A percentile compares a stretch with the other conserved stretches of the same genome.
These are phyloP conservation scores for Piaya cayana DNA, from an alignment of 2,113 vertebrate genomes.

Conservation along the genomic window DNA sequence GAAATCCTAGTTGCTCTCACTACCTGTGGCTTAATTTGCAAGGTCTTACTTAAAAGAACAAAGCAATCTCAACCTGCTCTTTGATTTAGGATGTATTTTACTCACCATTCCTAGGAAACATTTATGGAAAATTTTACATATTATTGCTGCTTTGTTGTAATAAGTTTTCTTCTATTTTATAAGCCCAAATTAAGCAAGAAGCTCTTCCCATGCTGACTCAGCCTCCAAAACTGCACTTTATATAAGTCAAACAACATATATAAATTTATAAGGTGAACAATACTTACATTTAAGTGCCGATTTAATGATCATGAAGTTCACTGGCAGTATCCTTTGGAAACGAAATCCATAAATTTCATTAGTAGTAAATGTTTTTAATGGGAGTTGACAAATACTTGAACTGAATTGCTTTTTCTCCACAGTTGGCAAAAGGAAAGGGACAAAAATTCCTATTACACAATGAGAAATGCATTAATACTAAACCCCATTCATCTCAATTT, in stretches of 20 bases:
- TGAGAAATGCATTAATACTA: slow-evolving; percentile 81
- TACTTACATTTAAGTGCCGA: slow-evolving; percentile 84
- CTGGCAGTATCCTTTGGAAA: slow-evolving; percentile 93
- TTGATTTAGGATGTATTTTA: background rate
- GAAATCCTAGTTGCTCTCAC: background rate
- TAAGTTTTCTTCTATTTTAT: slow-evolving; percentile 60
- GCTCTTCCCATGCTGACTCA: slow-evolving; percentile 66
- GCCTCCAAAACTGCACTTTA: slow-evolving; percentile 66
- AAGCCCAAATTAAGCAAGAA: slow-evolving; percentile 49
- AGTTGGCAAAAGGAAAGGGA: slow-evolving; percentile 82
- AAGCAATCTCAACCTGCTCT: background rate
- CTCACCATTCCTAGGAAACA: background rate
- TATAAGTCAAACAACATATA: slow-evolving; percentile 65
- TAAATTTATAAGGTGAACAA: slow-evolving; percentile 89
- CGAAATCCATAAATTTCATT: slow-evolving; percentile 91
- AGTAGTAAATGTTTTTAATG: slow-evolving; percentile 96
- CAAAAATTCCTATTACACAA: slow-evolving; percentile 84
- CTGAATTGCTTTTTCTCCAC: slow-evolving; percentile 82
- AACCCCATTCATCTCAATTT: slow-evolving; percentile 88
- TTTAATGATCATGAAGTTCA: slow-evolving; percentile 81
- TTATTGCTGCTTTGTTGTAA: slow-evolving; percentile 19
- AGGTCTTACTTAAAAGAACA: background rate
- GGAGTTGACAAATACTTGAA: slow-evolving; percentile 98
- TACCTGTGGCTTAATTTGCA: background rate
- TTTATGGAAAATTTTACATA: background rate